Evolutionary conservation across 1,140 invertebrate species (phyloP), one percentile per base, ranked within the genome.

Genomic region (Neodiprion virginianus): DNA sequence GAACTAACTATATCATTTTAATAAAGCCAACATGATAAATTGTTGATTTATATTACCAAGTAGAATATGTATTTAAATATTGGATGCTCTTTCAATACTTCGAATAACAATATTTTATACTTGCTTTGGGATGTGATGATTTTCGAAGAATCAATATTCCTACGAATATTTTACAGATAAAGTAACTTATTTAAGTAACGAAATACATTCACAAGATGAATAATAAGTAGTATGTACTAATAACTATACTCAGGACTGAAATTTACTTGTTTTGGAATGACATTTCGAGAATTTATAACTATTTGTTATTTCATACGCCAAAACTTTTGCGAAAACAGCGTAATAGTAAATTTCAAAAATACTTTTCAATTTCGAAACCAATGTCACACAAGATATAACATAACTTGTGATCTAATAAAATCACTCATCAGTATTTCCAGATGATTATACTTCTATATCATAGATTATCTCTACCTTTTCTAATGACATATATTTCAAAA

Each of bases 31-130:
- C n/a, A 14, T 61, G 11, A 61, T 12, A 61, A 17, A 17, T 17
- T 12, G 53, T 61, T 61, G 11, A 17, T 61, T 61, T 61, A 61
- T 61, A 61, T 61, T 17, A 61, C 4, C 11, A 61, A 61, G 11
- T 14, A 61, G n/a, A 61, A 61, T 61, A 61, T 61, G 53, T 61
- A 61, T 61, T 61, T 12, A 61, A 61, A 61, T 61, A 61, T 61
- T 61, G 53, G 53, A 61, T 61, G 28, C 28, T 40, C 28, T 40
- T 40, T 40, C 28, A 40, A 40, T 40, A 40, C 1, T 40, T 40
- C 1, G n/a, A 61, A 7, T 9, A 61, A 61, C 5, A 61, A 61
- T 61, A 12, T 61, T 61, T 61, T 61, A 12, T 61, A 61, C 53
- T 5, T 17, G 53, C 53, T 61, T 61, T 61, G 53, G n/a, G 11